Evolutionary conservation across 2,888 invertebrate genomes (phyloP).

Genomic region (Galerucella calmariensis): DNA sequence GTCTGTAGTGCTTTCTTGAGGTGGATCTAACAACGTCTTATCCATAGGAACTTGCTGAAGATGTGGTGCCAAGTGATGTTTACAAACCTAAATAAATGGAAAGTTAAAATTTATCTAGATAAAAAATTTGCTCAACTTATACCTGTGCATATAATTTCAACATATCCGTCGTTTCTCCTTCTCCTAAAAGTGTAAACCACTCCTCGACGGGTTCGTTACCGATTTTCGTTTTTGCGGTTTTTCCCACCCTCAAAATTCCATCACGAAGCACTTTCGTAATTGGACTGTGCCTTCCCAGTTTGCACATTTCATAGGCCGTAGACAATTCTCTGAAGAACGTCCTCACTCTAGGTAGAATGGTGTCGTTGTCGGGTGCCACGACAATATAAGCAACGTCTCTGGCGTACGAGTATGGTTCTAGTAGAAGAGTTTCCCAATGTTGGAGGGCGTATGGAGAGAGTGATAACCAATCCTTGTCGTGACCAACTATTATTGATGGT

Average conservation of each 20-base stretch:
- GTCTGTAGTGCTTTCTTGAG: slow-evolving; percentile 69
- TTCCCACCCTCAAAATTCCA: slow-evolving; percentile 87
- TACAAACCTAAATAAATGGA: slow-evolving; percentile 68
- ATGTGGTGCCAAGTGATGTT: slow-evolving; percentile 81
- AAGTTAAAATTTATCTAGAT: slow-evolving; percentile 2
- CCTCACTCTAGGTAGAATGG: slow-evolving; percentile 80
- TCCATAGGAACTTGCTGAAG: slow-evolving; percentile 80
- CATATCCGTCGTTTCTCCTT: slow-evolving; percentile 83
- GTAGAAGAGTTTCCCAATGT: slow-evolving; percentile 96
- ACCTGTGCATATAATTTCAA: slow-evolving; percentile 88
- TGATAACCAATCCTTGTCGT: slow-evolving; percentile 95
- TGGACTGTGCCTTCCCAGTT: slow-evolving; percentile 92
- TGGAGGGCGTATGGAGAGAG: slow-evolving; percentile 93
- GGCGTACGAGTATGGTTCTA: slow-evolving; percentile 96
- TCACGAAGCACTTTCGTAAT: slow-evolving; percentile 85
- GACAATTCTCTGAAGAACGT: slow-evolving; percentile 94
- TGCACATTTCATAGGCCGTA: slow-evolving; percentile 93
- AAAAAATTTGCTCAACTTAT: slow-evolving; percentile 38
- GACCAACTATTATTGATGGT: slow-evolving; percentile 92
- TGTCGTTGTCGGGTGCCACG: slow-evolving; percentile 92
- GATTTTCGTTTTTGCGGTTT: slow-evolving; percentile 71
- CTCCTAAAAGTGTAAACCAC: slow-evolving; percentile 88
- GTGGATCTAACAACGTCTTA: slow-evolving; percentile 76
- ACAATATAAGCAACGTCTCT: slow-evolving; percentile 96
- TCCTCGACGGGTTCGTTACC: slow-evolving; percentile 80